phyloP scores from a whole-genome alignment of 2,797 vertebrate species.

The Sebastes iracundus region DNA sequence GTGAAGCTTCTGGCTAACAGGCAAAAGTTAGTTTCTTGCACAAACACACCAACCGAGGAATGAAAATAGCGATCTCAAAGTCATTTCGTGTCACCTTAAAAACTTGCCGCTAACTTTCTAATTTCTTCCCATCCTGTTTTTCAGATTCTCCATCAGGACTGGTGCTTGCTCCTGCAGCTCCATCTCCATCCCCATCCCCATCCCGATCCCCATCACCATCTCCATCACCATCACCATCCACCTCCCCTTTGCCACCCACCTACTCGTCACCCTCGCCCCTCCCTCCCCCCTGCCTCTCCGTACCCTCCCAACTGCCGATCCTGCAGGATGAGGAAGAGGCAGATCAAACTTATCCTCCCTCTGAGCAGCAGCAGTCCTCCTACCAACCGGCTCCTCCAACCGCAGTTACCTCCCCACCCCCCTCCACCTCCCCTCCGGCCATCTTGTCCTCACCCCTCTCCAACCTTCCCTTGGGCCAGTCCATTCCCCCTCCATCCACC shows the following conservation, averaged over 20 bases:
- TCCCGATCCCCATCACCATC: conserved; percentile 26
- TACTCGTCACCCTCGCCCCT: conserved; percentile 65
- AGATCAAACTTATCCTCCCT: neutral
- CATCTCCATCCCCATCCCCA: conserved; percentile 30
- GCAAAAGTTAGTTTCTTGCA: neutral
- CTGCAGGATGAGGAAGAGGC: conserved; percentile 41
- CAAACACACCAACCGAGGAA: neutral
- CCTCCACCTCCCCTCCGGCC: conserved; percentile 61
- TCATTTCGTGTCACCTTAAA: neutral
- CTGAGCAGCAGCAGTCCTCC: conserved; percentile 40
- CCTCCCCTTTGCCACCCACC: conserved; percentile 58
- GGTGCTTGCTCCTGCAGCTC: conserved; percentile 41
- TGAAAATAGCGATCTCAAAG: neutral
- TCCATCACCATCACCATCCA: conserved; percentile 24
- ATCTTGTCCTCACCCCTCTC: conserved; percentile 59
- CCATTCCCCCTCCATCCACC: conserved; percentile 73
- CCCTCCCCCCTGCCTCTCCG: conserved; percentile 55
- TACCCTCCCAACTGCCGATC: conserved; percentile 50
- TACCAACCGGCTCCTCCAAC: conserved; percentile 44
- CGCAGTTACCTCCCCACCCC: conserved; percentile 57
- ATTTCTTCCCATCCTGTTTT: neutral
- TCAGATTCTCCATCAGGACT: conserved; percentile 70
- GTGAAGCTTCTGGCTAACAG: neutral
- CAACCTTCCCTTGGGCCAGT: conserved; percentile 77
- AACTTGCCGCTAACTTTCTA: neutral